phyloP scores from a whole-genome alignment of 37 sponge, comb jelly and placozoan species.

The Beroe forskalii region DNA sequence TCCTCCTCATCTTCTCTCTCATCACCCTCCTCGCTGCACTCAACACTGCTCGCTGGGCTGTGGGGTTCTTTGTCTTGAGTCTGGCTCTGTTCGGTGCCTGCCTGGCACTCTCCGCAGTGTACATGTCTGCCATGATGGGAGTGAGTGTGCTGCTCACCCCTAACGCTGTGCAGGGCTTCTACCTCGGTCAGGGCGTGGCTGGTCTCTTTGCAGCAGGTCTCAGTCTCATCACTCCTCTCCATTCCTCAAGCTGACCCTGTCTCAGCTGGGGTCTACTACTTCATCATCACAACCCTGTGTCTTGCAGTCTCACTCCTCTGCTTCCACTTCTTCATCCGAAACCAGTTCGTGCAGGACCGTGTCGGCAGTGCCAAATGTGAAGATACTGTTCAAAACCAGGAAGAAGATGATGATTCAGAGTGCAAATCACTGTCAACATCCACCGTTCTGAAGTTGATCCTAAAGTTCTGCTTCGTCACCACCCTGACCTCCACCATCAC shows the following conservation, averaged over 20 bases:
- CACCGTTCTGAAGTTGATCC: background rate
- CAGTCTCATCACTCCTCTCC: background rate
- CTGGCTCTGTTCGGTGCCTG: background rate
- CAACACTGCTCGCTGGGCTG: background rate
- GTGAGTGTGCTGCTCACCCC: background rate
- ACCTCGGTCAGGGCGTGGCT: constrained; percentile 2
- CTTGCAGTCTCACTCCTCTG: background rate
- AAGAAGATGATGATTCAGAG: background rate
- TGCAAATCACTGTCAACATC: background rate
- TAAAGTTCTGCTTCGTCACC: background rate
- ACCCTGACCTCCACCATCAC: background rate
- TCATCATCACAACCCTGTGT: background rate
- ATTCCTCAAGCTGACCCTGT: background rate
- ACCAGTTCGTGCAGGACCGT: background rate
- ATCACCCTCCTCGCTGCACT: background rate
- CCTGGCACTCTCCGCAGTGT: background rate
- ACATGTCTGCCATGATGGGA: constrained; percentile 23
- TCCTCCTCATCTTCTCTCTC: background rate
- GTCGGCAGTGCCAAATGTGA: background rate
- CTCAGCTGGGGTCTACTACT: background rate
- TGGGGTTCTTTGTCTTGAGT: background rate
- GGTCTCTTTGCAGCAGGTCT: background rate
- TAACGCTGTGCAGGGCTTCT: constrained; percentile 2
- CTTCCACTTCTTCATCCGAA: background rate
- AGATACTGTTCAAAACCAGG: background rate